A percentile compares a stretch with the other conserved stretches of the same genome.
Conservation (phyloP, 2,113 vertebrate genomes). For the Madoqua kirkii region DNA sequence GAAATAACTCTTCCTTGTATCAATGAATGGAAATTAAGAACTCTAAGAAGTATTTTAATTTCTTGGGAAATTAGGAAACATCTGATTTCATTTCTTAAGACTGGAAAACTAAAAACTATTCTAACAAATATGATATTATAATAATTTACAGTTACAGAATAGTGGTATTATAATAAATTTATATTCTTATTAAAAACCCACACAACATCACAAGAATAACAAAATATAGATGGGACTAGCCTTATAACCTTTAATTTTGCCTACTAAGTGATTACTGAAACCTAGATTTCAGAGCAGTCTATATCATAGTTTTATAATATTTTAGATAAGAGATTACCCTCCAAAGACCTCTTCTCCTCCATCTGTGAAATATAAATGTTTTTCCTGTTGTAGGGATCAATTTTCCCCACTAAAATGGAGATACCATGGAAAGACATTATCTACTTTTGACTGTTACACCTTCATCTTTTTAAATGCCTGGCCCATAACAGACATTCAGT, state of each 20-base stretch:
- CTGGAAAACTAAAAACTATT: not conserved
- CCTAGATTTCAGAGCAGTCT: not conserved
- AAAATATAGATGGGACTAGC: not conserved
- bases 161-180: not conserved
- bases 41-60: not conserved
- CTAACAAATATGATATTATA: not conserved
- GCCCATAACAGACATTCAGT: not conserved
- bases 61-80: not conserved
- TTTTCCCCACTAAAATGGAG: not conserved
- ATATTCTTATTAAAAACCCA: not conserved
- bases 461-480: too few species aligned
- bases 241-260: not conserved
- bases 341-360: not conserved
- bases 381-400: not conserved
- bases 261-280: not conserved
- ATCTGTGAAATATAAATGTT: not conserved
- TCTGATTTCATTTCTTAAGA: not conserved
- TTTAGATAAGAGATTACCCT: not conserved
- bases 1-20: not conserved
- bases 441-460: not conserved
- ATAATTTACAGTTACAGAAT: not conserved
- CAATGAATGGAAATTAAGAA: not conserved
- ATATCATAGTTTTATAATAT: not conserved
- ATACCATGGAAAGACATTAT: not conserved
- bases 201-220: not conserved